phyloP scores from a whole-genome alignment of 2,888 invertebrate species.

The Zhengitettix transpicula region DNA sequence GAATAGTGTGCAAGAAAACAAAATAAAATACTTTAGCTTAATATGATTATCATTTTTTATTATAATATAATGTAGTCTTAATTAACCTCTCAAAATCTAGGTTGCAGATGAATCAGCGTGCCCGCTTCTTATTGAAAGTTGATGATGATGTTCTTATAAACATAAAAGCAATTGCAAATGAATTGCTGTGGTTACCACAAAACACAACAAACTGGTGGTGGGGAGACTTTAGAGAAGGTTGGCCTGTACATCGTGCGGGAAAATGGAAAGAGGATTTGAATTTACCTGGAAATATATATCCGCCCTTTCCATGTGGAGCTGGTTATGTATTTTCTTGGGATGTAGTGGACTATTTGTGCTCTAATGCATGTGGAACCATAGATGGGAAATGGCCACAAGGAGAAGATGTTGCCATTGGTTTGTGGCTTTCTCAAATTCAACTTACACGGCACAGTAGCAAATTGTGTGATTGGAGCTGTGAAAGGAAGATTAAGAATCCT shows the following conservation, averaged over 20 bases:
- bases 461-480: no score
- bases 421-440: no score
- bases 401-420: no score
- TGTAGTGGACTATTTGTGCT: no score
- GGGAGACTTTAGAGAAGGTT: conserved; percentile 15
- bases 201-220: conserved; percentile 13
- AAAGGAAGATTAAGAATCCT: no score
- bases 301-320: conserved; percentile 18
- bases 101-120: conserved; percentile 10
- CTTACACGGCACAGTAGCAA: no score
- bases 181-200: conserved; percentile 4
- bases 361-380: no score
- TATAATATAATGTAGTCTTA: background rate
- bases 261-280: conserved; percentile 17
- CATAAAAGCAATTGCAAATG: conserved; percentile 11
- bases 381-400: no score
- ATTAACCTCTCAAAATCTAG: conserved; percentile 11
- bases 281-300: conserved; percentile 13
- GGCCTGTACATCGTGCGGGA: conserved; percentile 16
- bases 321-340: conserved; percentile 15
- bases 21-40: no score
- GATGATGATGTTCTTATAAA: conserved; percentile 19
- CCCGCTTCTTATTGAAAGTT: conserved; percentile 15
- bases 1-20: background rate
- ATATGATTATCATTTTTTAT: background rate